Evolutionary conservation across 2,888 invertebrate genomes (phyloP).

Genomic region (Sesia bembeciformis): DNA sequence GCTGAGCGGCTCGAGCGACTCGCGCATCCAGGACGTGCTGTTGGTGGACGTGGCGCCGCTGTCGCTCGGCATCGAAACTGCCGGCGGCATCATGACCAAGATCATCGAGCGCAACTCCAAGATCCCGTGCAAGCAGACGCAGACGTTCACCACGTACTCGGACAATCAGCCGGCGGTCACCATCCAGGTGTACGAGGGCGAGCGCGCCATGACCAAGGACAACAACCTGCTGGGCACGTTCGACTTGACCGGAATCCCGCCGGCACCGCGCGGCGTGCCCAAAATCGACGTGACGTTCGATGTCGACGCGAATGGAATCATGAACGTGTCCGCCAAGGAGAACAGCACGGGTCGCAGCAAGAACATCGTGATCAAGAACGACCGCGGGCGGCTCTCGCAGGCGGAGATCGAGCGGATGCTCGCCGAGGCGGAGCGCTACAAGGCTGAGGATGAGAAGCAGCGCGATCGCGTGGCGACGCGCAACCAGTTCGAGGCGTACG

Average conservation of each 20-base stretch:
- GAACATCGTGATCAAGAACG: conserved; percentile 80
- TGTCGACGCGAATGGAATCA: conserved; percentile 77
- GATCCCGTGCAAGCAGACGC: conserved; percentile 76
- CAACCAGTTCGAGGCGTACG: conserved; percentile 80
- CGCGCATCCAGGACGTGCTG: conserved; percentile 73
- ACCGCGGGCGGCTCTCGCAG: conserved; percentile 75
- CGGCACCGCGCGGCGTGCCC: conserved; percentile 74
- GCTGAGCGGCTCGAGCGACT: conserved; percentile 77
- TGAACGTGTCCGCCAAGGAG: conserved; percentile 81
- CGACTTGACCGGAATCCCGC: conserved; percentile 74
- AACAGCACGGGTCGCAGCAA: conserved; percentile 72
- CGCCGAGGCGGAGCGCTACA: conserved; percentile 80
- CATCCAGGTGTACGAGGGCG: conserved; percentile 78
- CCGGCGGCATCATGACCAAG: conserved; percentile 80
- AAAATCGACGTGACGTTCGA: conserved; percentile 77
- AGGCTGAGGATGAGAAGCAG: conserved; percentile 79
- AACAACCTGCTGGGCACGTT: conserved; percentile 75
- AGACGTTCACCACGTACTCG: conserved; percentile 79
- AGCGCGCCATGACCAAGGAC: conserved; percentile 80
- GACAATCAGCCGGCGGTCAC: conserved; percentile 81
- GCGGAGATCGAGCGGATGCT: conserved; percentile 85
- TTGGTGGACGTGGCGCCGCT: conserved; percentile 63
- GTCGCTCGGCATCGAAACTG: conserved; percentile 79
- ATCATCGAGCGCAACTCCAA: conserved; percentile 76
- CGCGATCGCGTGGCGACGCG: conserved; percentile 77